Evolutionary conservation across 2,888 invertebrate species (phyloP), one percentile per base, ranked within the genome.

Genomic region (Cancer borealis): DNA sequence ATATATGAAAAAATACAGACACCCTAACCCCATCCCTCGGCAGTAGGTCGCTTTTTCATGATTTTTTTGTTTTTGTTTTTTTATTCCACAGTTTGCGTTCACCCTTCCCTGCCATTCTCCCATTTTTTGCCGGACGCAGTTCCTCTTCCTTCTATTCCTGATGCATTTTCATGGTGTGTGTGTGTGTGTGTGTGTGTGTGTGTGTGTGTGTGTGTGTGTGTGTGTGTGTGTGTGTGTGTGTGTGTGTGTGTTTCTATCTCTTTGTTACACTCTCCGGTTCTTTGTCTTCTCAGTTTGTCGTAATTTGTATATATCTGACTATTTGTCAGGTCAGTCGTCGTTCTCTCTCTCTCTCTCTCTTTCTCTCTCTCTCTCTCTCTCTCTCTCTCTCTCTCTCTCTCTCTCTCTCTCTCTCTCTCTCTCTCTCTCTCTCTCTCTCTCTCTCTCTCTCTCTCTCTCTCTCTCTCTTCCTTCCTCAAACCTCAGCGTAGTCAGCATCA

Each of bases 151-250:
- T 1, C 12, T 54, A 14, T 54, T 1, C 14, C 12, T 5, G 54
- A 2, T 60, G 60, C 21, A 17, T 60, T 1, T 60, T 1, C 21
- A 2, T 60, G 60, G 60, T 60, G 60, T 60, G 60, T 60, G 60
- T 60, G 60, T 60, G 17, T 60, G 17, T 60, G 60, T 60, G 60
- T 60, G 60, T 60, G 60, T 60, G 60, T 60, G 60, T 60, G 60
- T 60, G 60, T 60, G 60, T 60, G 60, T 60, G 60, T 60, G 60
- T 60, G 60, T 60, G 60, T 60, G 60, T 60, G 60, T 60, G 60
- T 60, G 60, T 60, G 60, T 60, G 60, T 60, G 60, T 60, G 60
- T 60, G 60, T 60, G 17, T 17, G 60, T 60, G 17, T 60, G 12
- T 60, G 60, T 60, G 60, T 60, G 12, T 60, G 60, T 17, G 8